Base-by-base conservation (phyloP, 2,888 invertebrate species). In the Mechanitis messenoides region DNA sequence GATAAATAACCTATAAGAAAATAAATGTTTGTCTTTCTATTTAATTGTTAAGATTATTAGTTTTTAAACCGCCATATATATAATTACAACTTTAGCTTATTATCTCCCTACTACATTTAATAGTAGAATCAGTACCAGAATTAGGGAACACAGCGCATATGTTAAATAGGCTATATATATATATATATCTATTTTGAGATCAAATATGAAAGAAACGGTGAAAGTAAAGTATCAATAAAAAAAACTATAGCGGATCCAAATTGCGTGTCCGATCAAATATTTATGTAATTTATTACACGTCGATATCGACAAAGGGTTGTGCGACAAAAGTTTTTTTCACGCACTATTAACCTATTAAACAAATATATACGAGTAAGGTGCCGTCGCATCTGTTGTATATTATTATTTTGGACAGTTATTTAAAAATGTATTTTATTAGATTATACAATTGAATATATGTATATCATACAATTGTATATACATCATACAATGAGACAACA, bases 211-310 rank as follows among this genome's bases (percentile, higher is more conserved):
- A 57, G 9, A 42, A 5, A 57, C 46, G 57, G 28, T 45, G 45
- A 5, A 20, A 33, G 55, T 45, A 46, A 42, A 11, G n/a, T 58
- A 11, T 35, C 53, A 38, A 55, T 42, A 56, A 65, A 50, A 59
- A 61, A 47, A 58, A 61, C 54, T 61, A 56, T 53, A 62, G 65
- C 63, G 61, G 56, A 60, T 61, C 66, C 65, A 66, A 68, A 69
- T 72, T 64, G 81, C 84, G 83, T 86, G 77, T 78, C 88, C 74
- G 80, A 87, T 87, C 82, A 83, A 86, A 87, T 84, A 87, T 87
- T 84, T 72, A 81, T 81, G 74, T 79, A 77, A 88, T 87, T 86
- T 87, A 87, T 87, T 73, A 77, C 77, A 69, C 75, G 81, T 84
- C 88, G 75, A 87, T 88, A 83, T 71, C 77, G 74, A 78, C 78